Conservation (phyloP, 1,140 invertebrate genomes). For the Anastrepha obliqua region DNA sequence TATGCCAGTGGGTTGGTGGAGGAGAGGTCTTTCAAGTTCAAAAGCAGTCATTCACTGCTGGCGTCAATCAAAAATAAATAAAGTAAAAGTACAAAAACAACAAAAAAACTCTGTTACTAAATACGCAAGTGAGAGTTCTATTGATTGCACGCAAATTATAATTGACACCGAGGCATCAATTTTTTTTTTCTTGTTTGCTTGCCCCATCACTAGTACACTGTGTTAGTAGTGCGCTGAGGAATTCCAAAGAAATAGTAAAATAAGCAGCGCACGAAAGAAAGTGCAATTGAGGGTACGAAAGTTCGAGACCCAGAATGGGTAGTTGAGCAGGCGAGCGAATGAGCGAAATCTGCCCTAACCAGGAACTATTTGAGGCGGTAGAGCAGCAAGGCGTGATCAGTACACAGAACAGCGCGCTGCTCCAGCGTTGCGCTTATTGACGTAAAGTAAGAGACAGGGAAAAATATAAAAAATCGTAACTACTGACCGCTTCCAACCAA, state of each 20-base stretch:
- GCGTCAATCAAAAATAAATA: not conserved
- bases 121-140: not conserved
- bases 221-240: slow-evolving; percentile 26
- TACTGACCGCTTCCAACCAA: not conserved
- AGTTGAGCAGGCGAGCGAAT: not conserved
- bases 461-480: not conserved
- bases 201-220: not conserved
- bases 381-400: not conserved
- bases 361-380: too few species aligned
- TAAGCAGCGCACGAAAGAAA: not conserved
- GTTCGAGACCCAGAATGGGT: not conserved
- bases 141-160: slow-evolving; percentile 14
- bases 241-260: not conserved
- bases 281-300: not conserved
- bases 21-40: slow-evolving; percentile 16
- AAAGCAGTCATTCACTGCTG: slow-evolving; percentile 40
- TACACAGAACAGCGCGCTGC: too few species aligned
- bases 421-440: too few species aligned
- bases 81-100: not conserved
- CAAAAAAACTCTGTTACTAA: not conserved
- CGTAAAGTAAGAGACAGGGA: too few species aligned
- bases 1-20: too few species aligned
- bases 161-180: not conserved
- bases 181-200: not conserved
- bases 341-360: too few species aligned